phyloP scores from a whole-genome alignment of 2,113 vertebrate species.

The Pterocles orientalis region DNA sequence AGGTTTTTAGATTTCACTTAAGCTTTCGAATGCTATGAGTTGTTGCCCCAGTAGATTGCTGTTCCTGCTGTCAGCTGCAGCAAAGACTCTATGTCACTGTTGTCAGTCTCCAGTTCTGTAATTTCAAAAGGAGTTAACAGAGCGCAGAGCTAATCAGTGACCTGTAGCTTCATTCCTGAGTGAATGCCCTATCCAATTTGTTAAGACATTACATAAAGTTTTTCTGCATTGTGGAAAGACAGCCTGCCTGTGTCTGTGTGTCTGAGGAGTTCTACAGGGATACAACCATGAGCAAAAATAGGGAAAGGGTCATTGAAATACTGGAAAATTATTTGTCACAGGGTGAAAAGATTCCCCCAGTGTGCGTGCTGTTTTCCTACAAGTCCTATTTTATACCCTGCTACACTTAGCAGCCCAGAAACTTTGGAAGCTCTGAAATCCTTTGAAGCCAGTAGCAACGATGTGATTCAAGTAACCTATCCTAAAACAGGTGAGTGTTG shows the following conservation, averaged over 20 bases:
- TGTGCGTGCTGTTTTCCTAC: slow-evolving; percentile 6
- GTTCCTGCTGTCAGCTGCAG: neutral
- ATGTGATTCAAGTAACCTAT: slow-evolving; percentile 75
- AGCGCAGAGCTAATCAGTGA: slow-evolving; percentile 4
- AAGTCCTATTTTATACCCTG: neutral
- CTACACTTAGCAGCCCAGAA: neutral
- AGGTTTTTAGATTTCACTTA: neutral
- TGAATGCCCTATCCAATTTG: accelerated
- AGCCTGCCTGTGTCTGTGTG: neutral
- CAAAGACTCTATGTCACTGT: neutral
- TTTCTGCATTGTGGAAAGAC: neutral
- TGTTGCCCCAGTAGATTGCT: neutral
- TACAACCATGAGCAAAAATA: slow-evolving; percentile 11
- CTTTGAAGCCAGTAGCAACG: neutral
- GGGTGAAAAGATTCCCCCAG: neutral
- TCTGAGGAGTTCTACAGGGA: neutral
- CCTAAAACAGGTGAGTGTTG: slow-evolving; percentile 78
- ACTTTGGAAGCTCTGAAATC: slow-evolving; percentile 39
- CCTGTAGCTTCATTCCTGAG: neutral
- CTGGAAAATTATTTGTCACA: neutral
- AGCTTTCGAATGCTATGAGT: neutral
- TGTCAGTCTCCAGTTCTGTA: neutral
- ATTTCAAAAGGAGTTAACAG: neutral
- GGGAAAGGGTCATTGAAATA: neutral
- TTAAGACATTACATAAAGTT: neutral